Evolutionary conservation across 2,797 vertebrate species (phyloP).

Genomic region (Parauchenoglanis ngamensis): DNA sequence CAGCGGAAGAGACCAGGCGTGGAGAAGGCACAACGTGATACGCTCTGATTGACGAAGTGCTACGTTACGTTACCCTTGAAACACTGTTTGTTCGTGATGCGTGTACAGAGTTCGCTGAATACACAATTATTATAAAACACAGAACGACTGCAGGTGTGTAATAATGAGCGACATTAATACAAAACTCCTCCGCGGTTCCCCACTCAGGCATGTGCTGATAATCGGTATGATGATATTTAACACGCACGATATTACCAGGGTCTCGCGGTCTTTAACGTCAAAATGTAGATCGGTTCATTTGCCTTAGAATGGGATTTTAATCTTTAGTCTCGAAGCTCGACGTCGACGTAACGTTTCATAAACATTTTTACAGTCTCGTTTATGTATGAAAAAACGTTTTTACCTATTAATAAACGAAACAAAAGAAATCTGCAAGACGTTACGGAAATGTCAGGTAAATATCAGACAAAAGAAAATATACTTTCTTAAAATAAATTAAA

Average conservation of each 20-base stretch:
- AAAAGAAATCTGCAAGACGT: neutral
- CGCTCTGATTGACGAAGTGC: neutral
- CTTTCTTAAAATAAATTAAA: neutral
- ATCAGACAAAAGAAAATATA: neutral
- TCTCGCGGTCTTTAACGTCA: neutral
- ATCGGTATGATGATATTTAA: neutral
- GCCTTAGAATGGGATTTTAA: neutral
- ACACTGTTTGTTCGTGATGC: neutral
- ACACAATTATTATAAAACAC: neutral
- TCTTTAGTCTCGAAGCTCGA: neutral
- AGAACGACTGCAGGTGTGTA: neutral
- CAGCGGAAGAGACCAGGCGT: neutral
- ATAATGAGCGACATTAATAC: neutral
- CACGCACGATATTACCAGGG: no score
- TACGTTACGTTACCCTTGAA: neutral
- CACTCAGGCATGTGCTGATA: neutral
- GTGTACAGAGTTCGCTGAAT: no score
- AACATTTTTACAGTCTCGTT: neutral
- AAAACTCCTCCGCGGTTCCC: neutral
- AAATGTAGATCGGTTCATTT: neutral
- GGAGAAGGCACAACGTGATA: slow-evolving; percentile 2
- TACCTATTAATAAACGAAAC: neutral
- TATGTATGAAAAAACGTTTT: neutral
- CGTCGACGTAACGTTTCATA: neutral
- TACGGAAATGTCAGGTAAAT: neutral